Evolutionary conservation across 2,797 vertebrate genomes (phyloP), one percentile per base, ranked within the genome.

Genomic region (Onychomys leucogaster): DNA sequence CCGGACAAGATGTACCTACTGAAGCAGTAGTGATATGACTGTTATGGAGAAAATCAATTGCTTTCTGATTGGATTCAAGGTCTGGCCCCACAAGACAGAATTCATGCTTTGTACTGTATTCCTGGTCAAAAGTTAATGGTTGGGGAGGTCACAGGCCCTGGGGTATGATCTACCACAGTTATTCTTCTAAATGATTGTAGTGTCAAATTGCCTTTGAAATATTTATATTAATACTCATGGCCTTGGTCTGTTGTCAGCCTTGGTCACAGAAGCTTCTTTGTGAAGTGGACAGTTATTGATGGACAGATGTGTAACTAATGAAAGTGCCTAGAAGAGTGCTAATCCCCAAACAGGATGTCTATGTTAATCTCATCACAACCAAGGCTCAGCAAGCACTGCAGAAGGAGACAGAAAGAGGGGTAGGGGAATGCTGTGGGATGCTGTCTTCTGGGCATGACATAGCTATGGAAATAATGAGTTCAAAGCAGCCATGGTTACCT

Each of bases 351-450:
- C 21, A 87, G 46, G 76, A 9, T 49, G 12, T 52, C 32, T 52
- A n/a, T 67, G n/a, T 69, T 14, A 67, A 69, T 69, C 43, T 49
- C 7, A n/a, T 21, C 21, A 67, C 43, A 12, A 25, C 32, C 32
- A n/a, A 49, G 61, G 41, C 17, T 65, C 29, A 49, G 17, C 6
- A 2, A 32, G 14, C 25, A 63, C 12, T 63, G 59, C 3, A 32
- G 6, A 61, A 25, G 34, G 73, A 71, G 29, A 17, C 41, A 65
- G 61, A 65, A 65, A 84, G 61, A 34, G 29, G 29, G 29, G 52
- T n/a, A n/a, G 17, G 14, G 1, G 10, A 32, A 3, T 32, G 57
- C 16, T 63, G 37, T 63, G 25, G 0, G 8, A 5, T 6, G 5
- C 32, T 46, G 10, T 34, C 17, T 84, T 84, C 19, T 49, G 17